Evolutionary conservation across 1,140 invertebrate species (phyloP), one percentile per base, ranked within the genome.

Genomic region (Antheraea mylitta): DNA sequence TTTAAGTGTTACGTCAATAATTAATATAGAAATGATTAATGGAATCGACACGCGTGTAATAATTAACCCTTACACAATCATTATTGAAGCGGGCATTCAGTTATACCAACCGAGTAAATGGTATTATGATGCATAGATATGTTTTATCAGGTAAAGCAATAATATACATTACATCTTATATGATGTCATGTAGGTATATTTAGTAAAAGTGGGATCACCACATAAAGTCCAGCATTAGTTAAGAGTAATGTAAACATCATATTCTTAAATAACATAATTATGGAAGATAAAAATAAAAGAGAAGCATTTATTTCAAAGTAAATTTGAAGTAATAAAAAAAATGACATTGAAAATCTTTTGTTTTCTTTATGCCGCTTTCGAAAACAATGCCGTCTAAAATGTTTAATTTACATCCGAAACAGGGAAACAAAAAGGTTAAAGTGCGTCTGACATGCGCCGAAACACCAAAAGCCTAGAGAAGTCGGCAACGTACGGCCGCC

Each of bases 321-420:
- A 63, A 22, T 30, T 37, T 63, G 36, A 37, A 19, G 19, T 22
- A 61, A 37, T 63, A 63, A 37, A 63, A 30, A 63, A 63, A 62
- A 63, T 64, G 38, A 16, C 38, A 81, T 79, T 76, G 77, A 80
- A 77, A 85, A 78, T 72, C 82, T 80, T 72, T 81, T 79, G 77
- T 74, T 64, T 74, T 78, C 22, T 80, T 74, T 71, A 68, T 73
- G 71, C 69, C 68, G 70, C 69, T 76, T 83, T 79, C 79, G 80
- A 78, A 82, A 82, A 88, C 85, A 88, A 89, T 88, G 86, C 86
- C 83, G 79, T 81, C 84, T 85, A 89, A 91, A 87, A 79, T 87
- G 84, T 89, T 87, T 89, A 87, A 91, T 90, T 91, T 89, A 91
- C 89, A 89, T 89, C 83, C 69, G 77, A 85, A 87, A 85, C 83